A percentile compares a stretch with the other conserved stretches of the same genome.
Conservation (phyloP, 37 sponge, comb jelly and placozoan genomes). For the Halichondria panicea region DNA sequence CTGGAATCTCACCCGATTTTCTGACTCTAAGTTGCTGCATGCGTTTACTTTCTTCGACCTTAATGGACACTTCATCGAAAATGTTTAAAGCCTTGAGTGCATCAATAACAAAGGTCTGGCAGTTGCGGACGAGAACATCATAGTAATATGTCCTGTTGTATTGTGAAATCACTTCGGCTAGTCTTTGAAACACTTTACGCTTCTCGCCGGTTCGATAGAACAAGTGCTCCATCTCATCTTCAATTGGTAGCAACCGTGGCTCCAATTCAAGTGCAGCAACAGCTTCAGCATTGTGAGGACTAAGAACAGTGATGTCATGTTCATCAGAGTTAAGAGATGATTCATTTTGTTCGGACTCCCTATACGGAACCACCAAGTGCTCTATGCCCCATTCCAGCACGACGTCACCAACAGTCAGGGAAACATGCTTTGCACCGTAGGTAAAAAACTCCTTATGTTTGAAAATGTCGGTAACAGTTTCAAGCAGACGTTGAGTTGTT, state of each 20-base stretch:
- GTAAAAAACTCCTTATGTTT: too few species aligned
- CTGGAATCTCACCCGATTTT: neutral
- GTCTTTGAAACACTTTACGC: neutral
- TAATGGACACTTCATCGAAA: too few species aligned
- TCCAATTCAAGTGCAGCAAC: neutral
- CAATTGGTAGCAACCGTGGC: too few species aligned
- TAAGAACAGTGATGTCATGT: neutral
- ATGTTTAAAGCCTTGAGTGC: constrained; percentile 19
- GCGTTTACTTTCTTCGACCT: too few species aligned
- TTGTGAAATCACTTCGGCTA: neutral
- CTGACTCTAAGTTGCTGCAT: neutral
- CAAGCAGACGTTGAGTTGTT: neutral
- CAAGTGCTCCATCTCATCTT: neutral
- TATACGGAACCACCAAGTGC: constrained; percentile 1
- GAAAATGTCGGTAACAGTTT: too few species aligned
- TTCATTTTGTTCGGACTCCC: neutral
- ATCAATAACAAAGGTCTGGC: constrained; percentile 26
- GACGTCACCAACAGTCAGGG: constrained; percentile 3
- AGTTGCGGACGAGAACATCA: constrained; percentile 8
- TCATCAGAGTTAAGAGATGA: neutral
- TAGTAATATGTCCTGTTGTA: constrained; percentile 8
- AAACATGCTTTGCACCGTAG: neutral
- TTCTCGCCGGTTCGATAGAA: constrained; percentile 4
- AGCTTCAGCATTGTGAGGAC: too few species aligned
- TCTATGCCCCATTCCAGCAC: constrained; percentile 8